phyloP scores from a whole-genome alignment of 2,797 vertebrate species.

The Pipistrellus nathusii region DNA sequence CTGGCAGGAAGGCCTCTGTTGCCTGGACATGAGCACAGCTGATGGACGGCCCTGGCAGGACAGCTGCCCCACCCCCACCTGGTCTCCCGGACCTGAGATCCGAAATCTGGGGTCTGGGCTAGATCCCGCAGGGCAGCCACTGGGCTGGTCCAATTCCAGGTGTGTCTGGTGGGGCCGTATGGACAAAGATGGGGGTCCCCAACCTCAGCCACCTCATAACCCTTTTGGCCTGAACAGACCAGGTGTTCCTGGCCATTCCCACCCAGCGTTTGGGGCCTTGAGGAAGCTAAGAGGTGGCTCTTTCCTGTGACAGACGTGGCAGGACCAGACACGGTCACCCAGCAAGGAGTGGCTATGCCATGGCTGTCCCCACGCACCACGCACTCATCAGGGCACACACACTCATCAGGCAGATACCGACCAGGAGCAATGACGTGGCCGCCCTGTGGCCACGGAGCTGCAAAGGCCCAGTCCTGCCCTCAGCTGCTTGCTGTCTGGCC shows the following conservation, averaged over 20 bases:
- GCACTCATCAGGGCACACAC: background rate
- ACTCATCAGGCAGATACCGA: background rate
- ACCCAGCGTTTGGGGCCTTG: background rate
- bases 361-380: background rate
- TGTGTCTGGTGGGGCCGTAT: background rate
- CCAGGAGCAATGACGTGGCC: background rate
- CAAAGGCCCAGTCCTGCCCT: background rate
- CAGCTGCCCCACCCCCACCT: background rate
- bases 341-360: background rate
- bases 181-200: background rate
- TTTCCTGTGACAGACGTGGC: background rate
- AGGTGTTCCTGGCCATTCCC: constrained; percentile 16
- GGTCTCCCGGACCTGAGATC: background rate
- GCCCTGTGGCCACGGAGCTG: background rate
- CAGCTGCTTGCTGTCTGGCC: background rate
- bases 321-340: background rate
- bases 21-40: constrained; percentile 71
- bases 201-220: background rate
- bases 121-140: too few species aligned
- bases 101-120: background rate
- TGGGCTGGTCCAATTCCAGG: background rate
- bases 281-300: background rate
- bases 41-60: background rate
- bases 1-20: constrained; percentile 69
- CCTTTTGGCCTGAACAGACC: background rate